Evolutionary conservation across 2,888 invertebrate genomes (phyloP).

Genomic region (Nemurella pictetii): DNA sequence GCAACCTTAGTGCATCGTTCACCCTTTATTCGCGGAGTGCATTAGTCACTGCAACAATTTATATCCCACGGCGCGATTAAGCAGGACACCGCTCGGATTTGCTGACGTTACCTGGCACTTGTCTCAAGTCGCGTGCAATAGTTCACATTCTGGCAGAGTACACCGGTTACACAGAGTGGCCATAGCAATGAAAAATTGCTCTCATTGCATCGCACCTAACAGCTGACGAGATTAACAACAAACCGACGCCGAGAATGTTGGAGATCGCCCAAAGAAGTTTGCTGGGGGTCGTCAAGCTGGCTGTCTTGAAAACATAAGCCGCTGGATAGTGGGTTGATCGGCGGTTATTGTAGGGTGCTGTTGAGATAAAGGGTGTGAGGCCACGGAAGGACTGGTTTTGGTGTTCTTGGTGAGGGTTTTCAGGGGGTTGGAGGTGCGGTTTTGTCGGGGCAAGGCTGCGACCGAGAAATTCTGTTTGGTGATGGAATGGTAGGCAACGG

Average conservation of each 20-base stretch:
- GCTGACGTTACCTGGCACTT: constrained; percentile 5
- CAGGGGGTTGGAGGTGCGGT: neutral
- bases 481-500: neutral
- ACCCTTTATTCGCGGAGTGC: neutral
- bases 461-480: neutral
- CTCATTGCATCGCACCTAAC: neutral
- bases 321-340: neutral
- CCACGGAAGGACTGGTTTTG: neutral
- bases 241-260: constrained; percentile 31
- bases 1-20: neutral
- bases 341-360: neutral
- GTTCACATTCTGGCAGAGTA: constrained; percentile 5
- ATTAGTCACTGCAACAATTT: constrained; percentile 22
- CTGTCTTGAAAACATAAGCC: constrained; percentile 34
- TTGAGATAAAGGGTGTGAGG: neutral
- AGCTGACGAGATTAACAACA: constrained; percentile 17
- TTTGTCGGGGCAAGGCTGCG: neutral
- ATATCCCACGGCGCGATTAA: neutral
- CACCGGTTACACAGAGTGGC: neutral
- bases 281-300: constrained; percentile 37
- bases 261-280: constrained; percentile 36
- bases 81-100: neutral
- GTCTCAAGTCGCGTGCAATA: neutral
- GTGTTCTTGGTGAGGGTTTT: neutral
- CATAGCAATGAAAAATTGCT: constrained; percentile 10